These are phyloP conservation scores for Amphiura filiformis DNA, from an alignment of 35 echinoderm and acorn worm genomes.

Conservation along the genomic window DNA sequence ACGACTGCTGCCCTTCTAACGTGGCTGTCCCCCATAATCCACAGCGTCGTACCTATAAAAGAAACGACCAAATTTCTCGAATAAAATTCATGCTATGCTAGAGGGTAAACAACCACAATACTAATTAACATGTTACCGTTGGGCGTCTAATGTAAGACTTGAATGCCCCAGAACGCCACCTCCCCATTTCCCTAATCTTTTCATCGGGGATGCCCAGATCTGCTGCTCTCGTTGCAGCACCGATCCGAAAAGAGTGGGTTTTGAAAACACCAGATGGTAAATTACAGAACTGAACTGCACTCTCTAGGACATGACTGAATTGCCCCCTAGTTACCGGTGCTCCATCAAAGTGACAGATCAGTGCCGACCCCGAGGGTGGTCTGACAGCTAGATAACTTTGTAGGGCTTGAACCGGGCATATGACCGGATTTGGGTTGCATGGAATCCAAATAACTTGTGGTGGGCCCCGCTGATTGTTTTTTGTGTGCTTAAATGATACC, in stretches of 20 bases:
- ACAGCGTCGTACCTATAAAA: not conserved
- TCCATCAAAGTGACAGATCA: conserved; percentile 29
- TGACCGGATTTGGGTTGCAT: no score
- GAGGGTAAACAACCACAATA: no score
- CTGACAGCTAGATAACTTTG: not conserved
- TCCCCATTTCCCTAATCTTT: not conserved
- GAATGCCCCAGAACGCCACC: not conserved
- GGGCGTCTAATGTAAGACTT: conserved; percentile 15
- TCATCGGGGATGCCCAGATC: not conserved
- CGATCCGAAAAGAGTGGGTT: conserved; percentile 9
- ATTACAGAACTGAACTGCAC: not conserved
- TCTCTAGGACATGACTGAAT: not conserved
- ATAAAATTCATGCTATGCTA: not conserved
- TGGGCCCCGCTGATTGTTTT: conserved; percentile 16
- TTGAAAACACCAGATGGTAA: not conserved
- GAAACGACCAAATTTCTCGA: not conserved
- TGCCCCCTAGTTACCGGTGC: not conserved
- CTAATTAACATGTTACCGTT: no score
- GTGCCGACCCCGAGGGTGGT: not conserved
- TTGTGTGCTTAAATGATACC: not conserved
- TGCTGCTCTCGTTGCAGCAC: conserved; percentile 2
- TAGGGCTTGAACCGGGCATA: conserved; percentile 6
- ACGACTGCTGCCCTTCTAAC: not conserved
- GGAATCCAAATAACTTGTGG: conserved; percentile 8
- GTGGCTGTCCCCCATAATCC: not conserved